A percentile compares a stretch with the other conserved stretches of the same genome.
Conservation (phyloP, 1,140 invertebrate species). For the Cataglyphis hispanica region DNA sequence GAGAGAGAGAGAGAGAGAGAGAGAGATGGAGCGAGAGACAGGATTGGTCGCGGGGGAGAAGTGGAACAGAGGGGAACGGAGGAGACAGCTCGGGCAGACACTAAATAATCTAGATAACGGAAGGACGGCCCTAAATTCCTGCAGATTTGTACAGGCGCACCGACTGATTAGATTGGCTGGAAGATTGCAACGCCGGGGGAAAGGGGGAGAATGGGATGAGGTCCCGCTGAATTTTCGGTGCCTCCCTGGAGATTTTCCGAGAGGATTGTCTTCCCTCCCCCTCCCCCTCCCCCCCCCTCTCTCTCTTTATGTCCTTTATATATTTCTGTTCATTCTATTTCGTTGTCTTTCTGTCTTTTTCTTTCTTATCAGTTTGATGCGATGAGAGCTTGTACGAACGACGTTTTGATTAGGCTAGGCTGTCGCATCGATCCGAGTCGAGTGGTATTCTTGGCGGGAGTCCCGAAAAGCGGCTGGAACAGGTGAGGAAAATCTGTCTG, state of each 20-base stretch:
- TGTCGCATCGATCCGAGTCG: constrained; percentile 57
- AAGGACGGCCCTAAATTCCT: constrained; percentile 77
- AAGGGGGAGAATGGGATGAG: not conserved
- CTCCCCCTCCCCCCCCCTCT: not conserved
- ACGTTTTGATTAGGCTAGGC: constrained; percentile 66
- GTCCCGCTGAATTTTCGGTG: constrained; percentile 64
- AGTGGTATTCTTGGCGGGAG: constrained; percentile 66
- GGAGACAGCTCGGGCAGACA: constrained; percentile 71
- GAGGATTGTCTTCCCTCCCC: constrained; percentile 23
- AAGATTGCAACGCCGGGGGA: constrained; percentile 61
- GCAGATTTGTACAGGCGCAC: constrained; percentile 71
- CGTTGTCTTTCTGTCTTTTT: not conserved
- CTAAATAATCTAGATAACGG: constrained; percentile 81
- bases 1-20: not conserved
- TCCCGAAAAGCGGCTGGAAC: constrained; percentile 69
- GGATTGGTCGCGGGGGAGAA: constrained; percentile 24
- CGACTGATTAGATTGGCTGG: constrained; percentile 72
- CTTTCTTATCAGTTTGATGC: constrained; percentile 3
- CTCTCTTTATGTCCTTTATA: not conserved
- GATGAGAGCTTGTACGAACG: constrained; percentile 51
- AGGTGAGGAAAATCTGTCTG: constrained; percentile 69
- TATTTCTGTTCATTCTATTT: not conserved
- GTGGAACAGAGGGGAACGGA: constrained; percentile 22
- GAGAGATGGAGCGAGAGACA: not conserved
- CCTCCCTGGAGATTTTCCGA: constrained; percentile 42